These are phyloP conservation scores for Alectoris magna DNA, from an alignment of 2,797 vertebrate genomes.

Conservation along the genomic window DNA sequence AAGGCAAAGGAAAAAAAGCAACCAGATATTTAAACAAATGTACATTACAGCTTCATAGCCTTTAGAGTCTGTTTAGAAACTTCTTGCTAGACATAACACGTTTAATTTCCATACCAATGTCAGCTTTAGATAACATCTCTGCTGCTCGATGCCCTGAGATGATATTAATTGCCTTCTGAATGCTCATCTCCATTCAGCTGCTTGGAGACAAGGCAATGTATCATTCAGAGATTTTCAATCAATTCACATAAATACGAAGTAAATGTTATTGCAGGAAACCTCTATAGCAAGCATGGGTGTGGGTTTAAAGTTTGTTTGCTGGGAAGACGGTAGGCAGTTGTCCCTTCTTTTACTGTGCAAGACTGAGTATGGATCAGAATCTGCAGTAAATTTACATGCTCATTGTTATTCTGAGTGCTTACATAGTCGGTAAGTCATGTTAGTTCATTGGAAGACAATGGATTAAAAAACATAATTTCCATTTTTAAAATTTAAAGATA, in stretches of 20 bases:
- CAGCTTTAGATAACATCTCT: neutral
- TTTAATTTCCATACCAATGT: conserved; percentile 5
- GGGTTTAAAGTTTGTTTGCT: conserved; percentile 12
- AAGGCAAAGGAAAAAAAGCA: neutral
- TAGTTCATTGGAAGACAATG: neutral
- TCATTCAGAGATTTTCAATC: neutral
- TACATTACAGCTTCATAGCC: neutral
- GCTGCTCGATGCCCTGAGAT: neutral
- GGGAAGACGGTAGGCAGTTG: neutral
- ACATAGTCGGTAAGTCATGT: neutral
- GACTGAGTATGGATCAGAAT: neutral
- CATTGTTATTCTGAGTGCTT: neutral
- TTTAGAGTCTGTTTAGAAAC: neutral
- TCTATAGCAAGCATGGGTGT: neutral
- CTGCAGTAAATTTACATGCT: neutral
- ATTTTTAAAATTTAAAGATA: neutral
- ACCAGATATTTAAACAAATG: neutral
- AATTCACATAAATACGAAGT: neutral
- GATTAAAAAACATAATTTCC: conserved; percentile 4
- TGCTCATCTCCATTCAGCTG: neutral
- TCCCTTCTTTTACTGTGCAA: neutral
- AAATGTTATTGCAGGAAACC: neutral
- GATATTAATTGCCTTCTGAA: conserved; percentile 34
- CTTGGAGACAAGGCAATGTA: neutral
- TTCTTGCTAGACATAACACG: neutral